phyloP scores from a whole-genome alignment of 2,113 vertebrate species.

The Fulmarus glacialis region DNA sequence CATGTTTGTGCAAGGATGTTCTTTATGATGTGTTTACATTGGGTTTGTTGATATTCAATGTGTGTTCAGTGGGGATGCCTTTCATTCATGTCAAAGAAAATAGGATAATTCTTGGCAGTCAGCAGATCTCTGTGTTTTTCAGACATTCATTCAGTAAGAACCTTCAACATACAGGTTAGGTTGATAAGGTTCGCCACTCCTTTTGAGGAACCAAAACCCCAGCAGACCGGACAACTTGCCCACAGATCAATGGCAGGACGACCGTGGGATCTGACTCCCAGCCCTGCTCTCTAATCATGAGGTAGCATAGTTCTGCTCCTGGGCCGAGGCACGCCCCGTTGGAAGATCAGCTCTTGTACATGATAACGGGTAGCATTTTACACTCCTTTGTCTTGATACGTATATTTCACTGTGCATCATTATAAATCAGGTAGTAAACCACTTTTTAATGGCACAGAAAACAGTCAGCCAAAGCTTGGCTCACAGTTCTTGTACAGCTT shows the following conservation, averaged over 20 bases:
- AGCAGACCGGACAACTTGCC: neutral
- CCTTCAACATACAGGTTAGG: neutral
- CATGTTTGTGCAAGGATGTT: neutral
- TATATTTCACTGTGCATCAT: neutral
- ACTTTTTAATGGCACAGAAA: neutral
- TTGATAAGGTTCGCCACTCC: neutral
- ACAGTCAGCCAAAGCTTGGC: neutral
- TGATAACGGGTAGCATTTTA: neutral
- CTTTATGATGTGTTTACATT: neutral
- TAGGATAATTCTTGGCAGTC: neutral
- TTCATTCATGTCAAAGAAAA: neutral
- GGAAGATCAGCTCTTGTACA: neutral
- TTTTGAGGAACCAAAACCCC: neutral
- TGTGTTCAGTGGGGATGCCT: neutral
- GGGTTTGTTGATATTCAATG: neutral
- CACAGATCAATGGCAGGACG: neutral
- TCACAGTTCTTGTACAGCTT: neutral
- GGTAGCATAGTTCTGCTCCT: neutral
- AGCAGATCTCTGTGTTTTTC: neutral
- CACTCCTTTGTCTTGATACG: neutral
- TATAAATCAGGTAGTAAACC: neutral
- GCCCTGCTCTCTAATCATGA: neutral
- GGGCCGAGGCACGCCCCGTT: rapidly evolving
- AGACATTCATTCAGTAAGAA: neutral
- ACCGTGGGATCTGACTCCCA: neutral